phyloP scores from a whole-genome alignment of 1,140 invertebrate genomes.

The Cataglyphis hispanica region DNA sequence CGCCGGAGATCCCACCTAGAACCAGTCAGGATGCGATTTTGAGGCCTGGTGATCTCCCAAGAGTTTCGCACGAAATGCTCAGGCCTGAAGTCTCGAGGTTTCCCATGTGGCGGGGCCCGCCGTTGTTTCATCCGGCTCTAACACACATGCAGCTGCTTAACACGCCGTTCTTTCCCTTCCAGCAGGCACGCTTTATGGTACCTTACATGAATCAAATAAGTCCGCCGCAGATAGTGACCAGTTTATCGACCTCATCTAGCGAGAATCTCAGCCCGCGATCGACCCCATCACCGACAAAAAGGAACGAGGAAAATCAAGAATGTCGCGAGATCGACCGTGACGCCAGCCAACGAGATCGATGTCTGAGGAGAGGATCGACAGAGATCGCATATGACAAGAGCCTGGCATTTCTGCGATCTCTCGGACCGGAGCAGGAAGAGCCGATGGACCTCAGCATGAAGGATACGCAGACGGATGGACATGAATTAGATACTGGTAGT shows the following conservation, averaged over 20 bases:
- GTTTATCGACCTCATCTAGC: conserved; percentile 81
- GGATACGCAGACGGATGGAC: conserved; percentile 86
- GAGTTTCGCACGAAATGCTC: conserved; percentile 76
- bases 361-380: conserved; percentile 50
- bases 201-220: conserved; percentile 82
- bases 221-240: conserved; percentile 74
- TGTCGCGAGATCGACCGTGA: conserved; percentile 33
- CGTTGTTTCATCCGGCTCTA: conserved; percentile 82
- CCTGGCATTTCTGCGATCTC: conserved; percentile 80
- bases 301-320: conserved; percentile 58
- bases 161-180: conserved; percentile 83
- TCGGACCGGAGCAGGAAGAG: conserved; percentile 88
- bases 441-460: conserved; percentile 93
- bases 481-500: conserved; percentile 56
- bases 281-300: conserved; percentile 81
- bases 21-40: conserved; percentile 63
- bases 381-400: conserved; percentile 79
- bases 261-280: conserved; percentile 81
- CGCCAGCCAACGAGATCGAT: not conserved
- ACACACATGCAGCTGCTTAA: conserved; percentile 83
- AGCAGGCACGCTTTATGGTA: conserved; percentile 80
- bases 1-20: conserved; percentile 70
- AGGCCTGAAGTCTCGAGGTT: conserved; percentile 82
- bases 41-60: conserved; percentile 73
- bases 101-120: conserved; percentile 82